Evolutionary conservation across 2,888 invertebrate genomes (phyloP), one percentile per base, ranked within the genome.

Genomic region (Drosophila falleni): DNA sequence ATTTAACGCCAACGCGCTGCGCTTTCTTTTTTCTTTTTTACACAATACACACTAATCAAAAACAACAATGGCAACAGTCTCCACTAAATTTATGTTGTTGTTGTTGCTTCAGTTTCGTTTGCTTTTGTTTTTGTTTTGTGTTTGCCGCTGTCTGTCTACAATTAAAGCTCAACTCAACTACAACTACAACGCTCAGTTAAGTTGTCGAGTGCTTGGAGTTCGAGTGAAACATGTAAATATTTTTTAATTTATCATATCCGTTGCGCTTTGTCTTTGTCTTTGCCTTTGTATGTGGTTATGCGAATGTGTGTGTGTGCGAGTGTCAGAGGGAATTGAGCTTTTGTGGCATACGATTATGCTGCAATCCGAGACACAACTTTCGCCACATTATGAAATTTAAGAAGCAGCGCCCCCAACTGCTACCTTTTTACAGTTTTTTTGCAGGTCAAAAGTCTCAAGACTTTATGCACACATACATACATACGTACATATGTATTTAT

Each of bases 321-420:
- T 15, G 31, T 50, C 44, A 5, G 41, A 54, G 46, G 35, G 42
- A 47, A 26, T 44, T 42, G 15, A 31, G 41, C 23, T n/a, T 31
- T 46, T 72, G 41, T 6, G 46, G 33, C 46, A 33, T 26, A 42
- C 33, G 62, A 62, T 55, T 59, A 62, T 81, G 76, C 62, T 81
- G 80, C 88, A 82, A 86, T 69, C 65, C n/a, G 66, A 68, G 65
- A 65, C 56, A 53, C 65, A 88, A 81, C 86, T 87, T 86, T 86
- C 89, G 84, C 87, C 89, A 80, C 81, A 88, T 88, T 86, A 86
- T 76, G 89, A 86, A 89, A 89, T 89, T 74, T 69, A 84, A 78
- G 71, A 59, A 62, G 65, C 39, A 46, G 54, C 55, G 69, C 64
- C 65, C 71, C 70, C 67, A 68, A 70, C 67, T 61, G 54, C 64